Base-by-base conservation (phyloP, 2,113 vertebrate genomes). In the Clarias batrachus region DNA sequence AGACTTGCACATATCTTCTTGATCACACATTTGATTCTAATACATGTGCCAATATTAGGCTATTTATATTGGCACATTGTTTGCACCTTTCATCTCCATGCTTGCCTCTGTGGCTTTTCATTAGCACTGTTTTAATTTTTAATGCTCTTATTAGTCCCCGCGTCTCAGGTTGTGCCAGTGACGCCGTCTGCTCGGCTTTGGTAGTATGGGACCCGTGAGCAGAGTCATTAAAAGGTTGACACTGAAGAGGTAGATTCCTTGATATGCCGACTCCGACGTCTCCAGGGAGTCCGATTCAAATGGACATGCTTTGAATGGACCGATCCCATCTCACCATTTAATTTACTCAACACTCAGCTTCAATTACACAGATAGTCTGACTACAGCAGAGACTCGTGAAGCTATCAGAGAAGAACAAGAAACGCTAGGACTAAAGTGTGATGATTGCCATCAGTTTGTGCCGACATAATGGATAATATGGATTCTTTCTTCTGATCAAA, bases 91-190 rank as follows among this genome's bases (percentile, higher is more conserved):
- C 57, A 65, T 78, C 37, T 78, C 25, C 33, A 8, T 12, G 16
- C 17, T 33, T 56, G 41, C 25, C 33, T 59, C 41, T 37, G 30
- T 66, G 12, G 62, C 62, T 66, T 25, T 85, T 85, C 52, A 80
- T 85, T 85, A 79, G 62, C 62, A 37, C 73, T 25, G 10, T 85
- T 76, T 30, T 73, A 85, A 63, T 78, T 79, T 56, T 79, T 85
- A 80, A 76, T 25, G 76, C 27, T 4, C 52, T 56, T 66, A 85
- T 62, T 25, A 81, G 57, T 25, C 57, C 79, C 57, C 2, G 48
- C 48, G 41, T 57, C 37, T 78, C 41, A 27, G 21, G 30, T 37
- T 78, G 71, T 77, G 56, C 37, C 74, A 54, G 41, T 77, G 59
- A 19, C 21, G 60, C 60, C n/a, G 74, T 21, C 74, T 65, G 59